phyloP scores from a whole-genome alignment of 2,113 vertebrate species.

The Micronycteris hirsuta region DNA sequence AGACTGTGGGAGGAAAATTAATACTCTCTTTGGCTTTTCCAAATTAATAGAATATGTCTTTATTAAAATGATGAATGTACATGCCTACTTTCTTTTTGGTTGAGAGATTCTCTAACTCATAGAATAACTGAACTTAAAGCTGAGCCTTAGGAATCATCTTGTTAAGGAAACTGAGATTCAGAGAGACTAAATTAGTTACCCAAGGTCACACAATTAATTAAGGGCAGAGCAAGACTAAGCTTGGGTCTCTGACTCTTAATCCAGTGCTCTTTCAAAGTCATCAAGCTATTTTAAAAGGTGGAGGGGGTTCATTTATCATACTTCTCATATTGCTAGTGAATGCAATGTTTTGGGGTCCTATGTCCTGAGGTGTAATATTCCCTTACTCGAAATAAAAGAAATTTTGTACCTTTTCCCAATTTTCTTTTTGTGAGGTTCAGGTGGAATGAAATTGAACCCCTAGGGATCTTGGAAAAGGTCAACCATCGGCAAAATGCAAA shows the following conservation, averaged over 20 bases:
- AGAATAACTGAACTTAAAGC: constrained; percentile 16
- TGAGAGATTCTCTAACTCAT: constrained; percentile 76
- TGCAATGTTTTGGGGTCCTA: not conserved
- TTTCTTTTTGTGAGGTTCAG: constrained; percentile 19
- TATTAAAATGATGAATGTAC: constrained; percentile 79
- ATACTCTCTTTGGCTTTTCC: constrained; percentile 77
- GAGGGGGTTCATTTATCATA: not conserved
- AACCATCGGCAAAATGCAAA: not conserved
- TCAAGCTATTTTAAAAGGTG: not conserved
- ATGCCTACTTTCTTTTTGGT: constrained; percentile 73
- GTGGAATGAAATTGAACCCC: not conserved
- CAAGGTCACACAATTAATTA: constrained; percentile 19
- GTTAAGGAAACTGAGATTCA: constrained; percentile 27
- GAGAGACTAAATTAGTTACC: not conserved
- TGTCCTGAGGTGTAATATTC: not conserved
- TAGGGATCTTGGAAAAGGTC: not conserved
- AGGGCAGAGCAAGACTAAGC: not conserved
- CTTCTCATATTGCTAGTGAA: not conserved
- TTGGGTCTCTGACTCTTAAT: not conserved
- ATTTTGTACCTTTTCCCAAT: not conserved
- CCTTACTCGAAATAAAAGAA: not conserved
- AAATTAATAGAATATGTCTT: constrained; percentile 85
- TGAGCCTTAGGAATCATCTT: constrained; percentile 7
- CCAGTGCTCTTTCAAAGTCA: not conserved
- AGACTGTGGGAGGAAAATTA: constrained; percentile 84